Percentiles rank a stretch among this genome's conserved stretches.
Evolutionary conservation across 2,888 invertebrate species (phyloP).

Genomic region (Heteromurus nitidus): DNA sequence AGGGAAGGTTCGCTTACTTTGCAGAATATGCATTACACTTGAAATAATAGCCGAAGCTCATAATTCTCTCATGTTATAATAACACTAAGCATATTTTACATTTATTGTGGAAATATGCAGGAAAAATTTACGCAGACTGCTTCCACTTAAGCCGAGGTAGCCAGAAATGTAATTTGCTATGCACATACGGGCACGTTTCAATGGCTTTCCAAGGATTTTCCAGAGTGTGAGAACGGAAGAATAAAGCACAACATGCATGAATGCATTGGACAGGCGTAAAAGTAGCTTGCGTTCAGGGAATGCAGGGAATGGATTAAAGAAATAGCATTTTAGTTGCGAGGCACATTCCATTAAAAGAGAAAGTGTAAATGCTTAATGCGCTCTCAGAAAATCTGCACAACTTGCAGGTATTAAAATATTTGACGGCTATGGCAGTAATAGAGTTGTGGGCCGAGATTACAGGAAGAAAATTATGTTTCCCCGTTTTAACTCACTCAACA

Average conservation of each 20-base stretch:
- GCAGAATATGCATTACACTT: neutral
- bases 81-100: neutral
- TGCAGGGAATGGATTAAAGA: constrained; percentile 47
- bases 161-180: neutral
- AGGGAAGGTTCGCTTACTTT: neutral
- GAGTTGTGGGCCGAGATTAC: constrained; percentile 8
- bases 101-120: neutral
- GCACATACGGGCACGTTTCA: neutral
- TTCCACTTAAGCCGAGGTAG: neutral
- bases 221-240: neutral
- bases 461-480: constrained; percentile 13
- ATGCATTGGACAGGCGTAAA: constrained; percentile 3
- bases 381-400: constrained; percentile 25
- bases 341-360: constrained; percentile 57
- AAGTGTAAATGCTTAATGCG: constrained; percentile 27
- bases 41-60: neutral
- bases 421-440: constrained; percentile 1
- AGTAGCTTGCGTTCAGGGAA: constrained; percentile 19
- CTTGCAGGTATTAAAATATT: constrained; percentile 6
- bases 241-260: neutral
- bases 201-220: neutral
- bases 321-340: constrained; percentile 24
- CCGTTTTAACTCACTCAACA: neutral
- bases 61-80: neutral
- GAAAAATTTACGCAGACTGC: no score